These are phyloP conservation scores for Grantiella picta DNA, from an alignment of 2,113 vertebrate genomes.

Conservation along the genomic window DNA sequence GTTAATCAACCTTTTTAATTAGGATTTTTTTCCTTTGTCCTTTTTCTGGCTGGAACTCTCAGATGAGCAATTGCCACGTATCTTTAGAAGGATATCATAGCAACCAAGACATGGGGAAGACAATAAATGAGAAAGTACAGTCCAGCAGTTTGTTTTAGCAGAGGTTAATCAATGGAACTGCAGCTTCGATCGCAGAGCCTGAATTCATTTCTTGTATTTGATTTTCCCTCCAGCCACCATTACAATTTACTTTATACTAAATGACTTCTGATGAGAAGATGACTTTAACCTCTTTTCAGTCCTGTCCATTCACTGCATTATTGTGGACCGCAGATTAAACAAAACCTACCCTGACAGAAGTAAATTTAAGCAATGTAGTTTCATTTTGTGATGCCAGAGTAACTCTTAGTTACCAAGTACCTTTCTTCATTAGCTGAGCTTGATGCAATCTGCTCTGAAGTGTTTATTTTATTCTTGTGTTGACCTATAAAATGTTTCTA, in stretches of 20 bases:
- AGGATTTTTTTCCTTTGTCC: not conserved
- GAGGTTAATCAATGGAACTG: constrained; percentile 59
- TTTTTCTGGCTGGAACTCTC: constrained; percentile 22
- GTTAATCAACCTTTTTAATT: constrained; percentile 62
- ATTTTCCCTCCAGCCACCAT: constrained; percentile 62
- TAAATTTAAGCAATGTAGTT: constrained; percentile 28
- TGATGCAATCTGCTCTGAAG: constrained; percentile 30
- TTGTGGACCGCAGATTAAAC: constrained; percentile 32
- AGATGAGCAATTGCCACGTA: constrained; percentile 29
- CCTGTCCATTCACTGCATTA: not conserved
- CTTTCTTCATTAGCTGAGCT: constrained; percentile 27
- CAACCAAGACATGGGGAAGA: constrained; percentile 10
- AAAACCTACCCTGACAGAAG: constrained; percentile 7
- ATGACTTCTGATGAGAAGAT: constrained; percentile 52
- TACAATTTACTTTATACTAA: constrained; percentile 65
- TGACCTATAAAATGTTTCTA: not conserved
- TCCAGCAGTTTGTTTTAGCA: constrained; percentile 42
- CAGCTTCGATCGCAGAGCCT: constrained; percentile 38
- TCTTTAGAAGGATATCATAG: constrained; percentile 57
- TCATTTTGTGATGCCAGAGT: not conserved
- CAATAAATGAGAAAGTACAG: not conserved
- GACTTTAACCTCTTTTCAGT: constrained; percentile 40
- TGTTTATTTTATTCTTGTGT: constrained; percentile 41
- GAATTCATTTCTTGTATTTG: constrained; percentile 69
- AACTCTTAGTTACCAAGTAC: constrained; percentile 1